Percentiles rank a stretch among this genome's conserved stretches.
These are phyloP conservation scores for Neelides sp. DNA, from an alignment of 1,140 invertebrate genomes.

Conservation along the genomic window DNA sequence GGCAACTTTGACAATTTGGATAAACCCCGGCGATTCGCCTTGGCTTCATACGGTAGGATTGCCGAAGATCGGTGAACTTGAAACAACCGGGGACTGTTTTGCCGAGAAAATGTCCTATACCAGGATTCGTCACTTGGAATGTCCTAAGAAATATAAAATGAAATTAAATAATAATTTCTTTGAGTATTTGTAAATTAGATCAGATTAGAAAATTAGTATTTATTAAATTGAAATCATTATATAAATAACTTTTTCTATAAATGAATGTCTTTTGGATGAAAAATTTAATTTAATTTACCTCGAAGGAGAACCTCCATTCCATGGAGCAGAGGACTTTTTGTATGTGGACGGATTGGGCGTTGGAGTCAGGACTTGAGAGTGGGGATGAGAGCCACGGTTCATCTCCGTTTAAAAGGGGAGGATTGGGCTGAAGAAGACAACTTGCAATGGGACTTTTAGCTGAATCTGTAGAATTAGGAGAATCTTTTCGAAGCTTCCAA, in stretches of 20 bases:
- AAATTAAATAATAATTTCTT: background rate
- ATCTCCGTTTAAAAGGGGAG: conserved; percentile 1
- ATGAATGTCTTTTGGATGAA: background rate
- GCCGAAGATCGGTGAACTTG: conserved; percentile 42
- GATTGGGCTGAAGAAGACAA: too few species aligned
- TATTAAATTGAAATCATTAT: background rate
- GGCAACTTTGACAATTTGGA: conserved; percentile 44
- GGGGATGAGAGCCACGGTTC: background rate
- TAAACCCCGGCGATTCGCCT: conserved; percentile 35
- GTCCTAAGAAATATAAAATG: conserved; percentile 12
- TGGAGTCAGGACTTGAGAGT: background rate
- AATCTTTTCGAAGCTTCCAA: conserved; percentile 20
- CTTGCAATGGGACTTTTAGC: background rate
- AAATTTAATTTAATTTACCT: conserved; percentile 13
- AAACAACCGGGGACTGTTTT: conserved; percentile 48
- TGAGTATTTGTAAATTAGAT: background rate
- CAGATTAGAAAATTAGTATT: too few species aligned
- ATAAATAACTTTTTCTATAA: background rate
- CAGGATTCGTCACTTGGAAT: conserved; percentile 57
- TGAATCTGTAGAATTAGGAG: background rate
- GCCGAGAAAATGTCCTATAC: conserved; percentile 61
- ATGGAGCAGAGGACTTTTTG: conserved; percentile 18
- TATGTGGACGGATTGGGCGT: conserved; percentile 25
- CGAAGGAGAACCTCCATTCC: conserved; percentile 26
- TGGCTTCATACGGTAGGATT: conserved; percentile 58